Evolutionary conservation across 2,888 invertebrate species (phyloP).

Genomic region (Alcis repandata): DNA sequence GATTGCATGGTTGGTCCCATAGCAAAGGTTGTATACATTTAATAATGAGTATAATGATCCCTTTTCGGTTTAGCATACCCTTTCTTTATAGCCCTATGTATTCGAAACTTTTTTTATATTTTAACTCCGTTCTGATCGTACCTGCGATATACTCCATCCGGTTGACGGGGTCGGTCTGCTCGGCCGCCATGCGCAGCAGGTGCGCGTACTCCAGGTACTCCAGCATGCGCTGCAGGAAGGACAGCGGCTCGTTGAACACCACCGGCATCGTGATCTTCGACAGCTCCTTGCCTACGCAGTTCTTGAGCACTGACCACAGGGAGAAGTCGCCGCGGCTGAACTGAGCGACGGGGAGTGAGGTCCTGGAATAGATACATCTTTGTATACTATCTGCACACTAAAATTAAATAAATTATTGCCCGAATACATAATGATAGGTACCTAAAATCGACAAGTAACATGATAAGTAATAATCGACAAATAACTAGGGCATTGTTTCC

Average conservation of each 20-base stretch:
- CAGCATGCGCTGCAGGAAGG: slow-evolving; percentile 96
- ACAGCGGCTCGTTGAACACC: slow-evolving; percentile 97
- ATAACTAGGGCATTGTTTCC: no score
- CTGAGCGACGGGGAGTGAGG: slow-evolving; percentile 90
- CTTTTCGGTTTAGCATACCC: no score
- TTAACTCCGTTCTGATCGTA: slow-evolving; percentile 45
- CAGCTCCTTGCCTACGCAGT: slow-evolving; percentile 96
- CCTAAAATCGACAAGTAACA: no score
- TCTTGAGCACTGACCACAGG: slow-evolving; percentile 96
- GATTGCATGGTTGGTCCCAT: no score
- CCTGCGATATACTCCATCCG: slow-evolving; percentile 93
- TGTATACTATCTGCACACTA: background rate
- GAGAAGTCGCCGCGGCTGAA: slow-evolving; percentile 93
- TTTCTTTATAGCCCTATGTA: no score
- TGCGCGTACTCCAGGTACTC: slow-evolving; percentile 97
- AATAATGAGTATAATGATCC: no score
- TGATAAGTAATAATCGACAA: no score
- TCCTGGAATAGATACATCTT: slow-evolving; percentile 80
- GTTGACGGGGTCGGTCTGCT: slow-evolving; percentile 92
- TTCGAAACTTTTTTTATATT: no score
- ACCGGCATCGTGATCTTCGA: slow-evolving; percentile 99
- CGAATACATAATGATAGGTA: no score
- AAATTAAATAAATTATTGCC: no score
- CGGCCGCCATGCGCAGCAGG: slow-evolving; percentile 90
- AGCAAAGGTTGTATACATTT: no score